phyloP scores from a whole-genome alignment of 2,113 vertebrate species.

The Plecturocebus donacophilus region DNA sequence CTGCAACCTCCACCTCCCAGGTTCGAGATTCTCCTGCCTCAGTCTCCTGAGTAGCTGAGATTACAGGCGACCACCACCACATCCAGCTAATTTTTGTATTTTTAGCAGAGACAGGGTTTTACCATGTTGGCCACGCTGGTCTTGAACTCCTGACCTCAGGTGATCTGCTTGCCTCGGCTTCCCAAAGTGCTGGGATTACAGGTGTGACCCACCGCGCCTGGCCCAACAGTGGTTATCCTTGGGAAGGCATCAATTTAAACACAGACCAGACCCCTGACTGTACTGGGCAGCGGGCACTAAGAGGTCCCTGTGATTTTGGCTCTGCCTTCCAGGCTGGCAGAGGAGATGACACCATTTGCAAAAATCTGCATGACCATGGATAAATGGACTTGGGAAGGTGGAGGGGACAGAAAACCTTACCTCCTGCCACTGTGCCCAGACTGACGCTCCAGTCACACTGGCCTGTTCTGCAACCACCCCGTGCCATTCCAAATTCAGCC shows the following conservation, averaged over 20 bases:
- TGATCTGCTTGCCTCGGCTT: rapidly evolving
- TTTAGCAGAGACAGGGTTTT: too few species aligned
- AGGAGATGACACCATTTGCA: background rate
- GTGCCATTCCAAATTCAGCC: rapidly evolving
- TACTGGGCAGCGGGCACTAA: rapidly evolving
- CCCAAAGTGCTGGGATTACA: too few species aligned
- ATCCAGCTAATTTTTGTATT: too few species aligned
- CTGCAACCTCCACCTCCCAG: too few species aligned
- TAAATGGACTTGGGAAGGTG: rapidly evolving
- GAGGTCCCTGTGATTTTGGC: too few species aligned
- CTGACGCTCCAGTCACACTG: rapidly evolving
- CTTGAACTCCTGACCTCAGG: too few species aligned
- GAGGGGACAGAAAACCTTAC: background rate
- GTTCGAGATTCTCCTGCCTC: too few species aligned
- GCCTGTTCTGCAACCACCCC: background rate
- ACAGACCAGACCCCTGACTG: too few species aligned
- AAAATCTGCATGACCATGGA: rapidly evolving
- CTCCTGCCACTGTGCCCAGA: rapidly evolving
- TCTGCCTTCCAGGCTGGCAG: background rate
- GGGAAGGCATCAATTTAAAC: background rate
- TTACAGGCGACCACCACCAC: too few species aligned
- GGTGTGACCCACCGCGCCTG: too few species aligned
- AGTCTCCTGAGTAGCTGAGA: too few species aligned
- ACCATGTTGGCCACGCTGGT: too few species aligned
- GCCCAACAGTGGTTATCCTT: background rate